These are phyloP conservation scores for Dolomedes plantarius DNA, from an alignment of 2,888 invertebrate species.

Conservation along the genomic window DNA sequence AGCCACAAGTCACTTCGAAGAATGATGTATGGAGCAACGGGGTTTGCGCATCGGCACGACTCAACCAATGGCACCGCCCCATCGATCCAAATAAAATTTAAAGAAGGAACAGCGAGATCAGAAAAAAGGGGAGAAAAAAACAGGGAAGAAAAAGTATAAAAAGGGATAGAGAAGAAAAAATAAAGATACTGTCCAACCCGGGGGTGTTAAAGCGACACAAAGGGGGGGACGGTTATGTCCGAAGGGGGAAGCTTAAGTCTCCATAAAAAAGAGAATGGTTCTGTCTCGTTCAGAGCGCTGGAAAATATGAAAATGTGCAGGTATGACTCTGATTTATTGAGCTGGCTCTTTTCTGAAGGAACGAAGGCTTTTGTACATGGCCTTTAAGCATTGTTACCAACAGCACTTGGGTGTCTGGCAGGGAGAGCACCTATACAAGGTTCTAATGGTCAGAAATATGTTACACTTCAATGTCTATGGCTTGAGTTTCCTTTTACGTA, in stretches of 20 bases:
- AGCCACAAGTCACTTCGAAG: conserved; percentile 65
- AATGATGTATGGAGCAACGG: conserved; percentile 59
- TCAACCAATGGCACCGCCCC: conserved; percentile 47
- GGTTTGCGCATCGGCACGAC: conserved; percentile 51
- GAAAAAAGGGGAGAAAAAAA: conserved; percentile 29
- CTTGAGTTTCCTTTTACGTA: not conserved
- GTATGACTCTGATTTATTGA: conserved; percentile 26
- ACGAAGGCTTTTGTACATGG: conserved; percentile 5
- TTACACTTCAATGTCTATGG: conserved; percentile 10
- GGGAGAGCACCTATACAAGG: not conserved
- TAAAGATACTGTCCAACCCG: conserved; percentile 38
- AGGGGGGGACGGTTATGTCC: conserved; percentile 27
- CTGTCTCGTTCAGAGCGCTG: conserved; percentile 18
- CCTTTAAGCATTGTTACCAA: conserved; percentile 14
- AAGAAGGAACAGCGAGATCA: conserved; percentile 30
- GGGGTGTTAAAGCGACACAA: conserved; percentile 58
- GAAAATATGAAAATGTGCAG: conserved; percentile 34
- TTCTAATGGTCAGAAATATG: conserved; percentile 2
- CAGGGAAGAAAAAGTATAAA: conserved; percentile 1
- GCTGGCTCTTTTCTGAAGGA: conserved; percentile 18
- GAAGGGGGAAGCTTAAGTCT: conserved; percentile 13
- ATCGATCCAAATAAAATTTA: conserved; percentile 69
- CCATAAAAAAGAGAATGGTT: conserved; percentile 16
- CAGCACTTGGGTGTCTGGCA: not conserved
- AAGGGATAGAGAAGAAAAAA: conserved; percentile 22